These are phyloP conservation scores for Mionectes olivaceus DNA, from an alignment of 2,797 vertebrate genomes.

Conservation along the genomic window DNA sequence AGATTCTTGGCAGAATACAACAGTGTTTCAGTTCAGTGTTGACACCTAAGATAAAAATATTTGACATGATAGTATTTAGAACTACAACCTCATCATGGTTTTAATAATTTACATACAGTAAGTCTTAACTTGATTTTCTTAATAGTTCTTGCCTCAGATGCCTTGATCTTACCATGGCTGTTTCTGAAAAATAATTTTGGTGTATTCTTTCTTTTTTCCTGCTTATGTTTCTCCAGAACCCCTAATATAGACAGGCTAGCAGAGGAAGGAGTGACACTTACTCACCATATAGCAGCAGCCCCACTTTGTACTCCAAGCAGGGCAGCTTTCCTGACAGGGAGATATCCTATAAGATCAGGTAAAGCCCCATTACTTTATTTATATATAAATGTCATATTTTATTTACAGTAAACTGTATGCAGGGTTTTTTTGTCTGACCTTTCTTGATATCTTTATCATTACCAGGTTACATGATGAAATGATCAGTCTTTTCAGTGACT, in stretches of 20 bases:
- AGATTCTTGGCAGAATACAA: background rate
- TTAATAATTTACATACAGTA: background rate
- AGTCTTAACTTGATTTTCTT: background rate
- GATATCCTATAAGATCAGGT: slow-evolving; percentile 82
- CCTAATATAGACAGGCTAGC: slow-evolving; percentile 82
- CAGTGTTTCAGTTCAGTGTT: background rate
- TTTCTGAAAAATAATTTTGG: background rate
- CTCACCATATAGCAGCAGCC: slow-evolving; percentile 79
- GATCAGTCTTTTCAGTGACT: background rate
- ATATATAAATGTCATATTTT: background rate
- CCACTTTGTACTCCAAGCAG: slow-evolving; percentile 82
- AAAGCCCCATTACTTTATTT: background rate
- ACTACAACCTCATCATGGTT: background rate
- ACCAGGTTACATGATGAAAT: background rate
- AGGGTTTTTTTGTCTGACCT: background rate
- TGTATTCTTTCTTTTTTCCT: background rate
- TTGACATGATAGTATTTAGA: background rate
- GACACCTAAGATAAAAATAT: background rate
- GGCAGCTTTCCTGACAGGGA: slow-evolving; percentile 81
- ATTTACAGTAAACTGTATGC: background rate
- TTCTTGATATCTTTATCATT: background rate
- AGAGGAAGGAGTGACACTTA: slow-evolving; percentile 72
- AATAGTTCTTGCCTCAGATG: background rate
- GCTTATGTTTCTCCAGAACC: slow-evolving; percentile 66
- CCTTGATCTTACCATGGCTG: background rate